A percentile compares a stretch with the other conserved stretches of the same genome.
Conservation (phyloP, 2,113 vertebrate species). For the Rhabdornis inornatus region DNA sequence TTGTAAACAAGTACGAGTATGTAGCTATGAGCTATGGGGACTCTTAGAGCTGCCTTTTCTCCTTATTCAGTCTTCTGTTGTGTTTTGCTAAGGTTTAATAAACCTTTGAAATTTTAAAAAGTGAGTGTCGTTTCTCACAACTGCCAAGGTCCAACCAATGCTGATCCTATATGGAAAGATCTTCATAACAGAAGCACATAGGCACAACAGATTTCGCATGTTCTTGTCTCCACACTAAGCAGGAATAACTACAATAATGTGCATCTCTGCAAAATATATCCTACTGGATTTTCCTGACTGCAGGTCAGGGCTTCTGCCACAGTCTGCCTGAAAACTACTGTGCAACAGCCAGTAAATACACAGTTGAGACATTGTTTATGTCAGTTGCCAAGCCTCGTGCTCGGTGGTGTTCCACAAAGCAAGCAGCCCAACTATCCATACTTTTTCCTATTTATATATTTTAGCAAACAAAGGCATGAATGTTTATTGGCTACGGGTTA, state of each 20-base stretch:
- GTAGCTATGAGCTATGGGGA: too few relatives aligned
- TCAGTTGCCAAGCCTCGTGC: neutral
- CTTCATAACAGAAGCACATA: neutral
- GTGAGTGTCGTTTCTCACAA: too few relatives aligned
- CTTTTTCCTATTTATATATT: neutral
- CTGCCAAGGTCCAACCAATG: too few relatives aligned
- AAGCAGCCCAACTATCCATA: neutral
- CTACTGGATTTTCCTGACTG: accelerated
- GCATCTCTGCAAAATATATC: neutral
- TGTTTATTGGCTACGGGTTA: neutral
- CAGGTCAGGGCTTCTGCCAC: neutral
- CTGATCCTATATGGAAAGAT: neutral
- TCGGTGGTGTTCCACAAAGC: neutral
- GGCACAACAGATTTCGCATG: neutral
- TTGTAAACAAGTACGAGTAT: too few relatives aligned
- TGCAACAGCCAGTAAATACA: neutral
- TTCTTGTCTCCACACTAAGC: neutral
- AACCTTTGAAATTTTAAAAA: too few relatives aligned
- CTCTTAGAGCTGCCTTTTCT: too few relatives aligned
- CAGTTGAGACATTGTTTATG: neutral
- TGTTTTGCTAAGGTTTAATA: too few relatives aligned
- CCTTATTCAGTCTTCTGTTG: too few relatives aligned
- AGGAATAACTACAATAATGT: neutral
- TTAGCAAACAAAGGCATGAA: neutral
- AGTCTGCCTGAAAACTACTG: neutral